These are phyloP conservation scores for Siderastrea siderea DNA, from an alignment of 92 coral and sea anemone genomes.

Conservation along the genomic window DNA sequence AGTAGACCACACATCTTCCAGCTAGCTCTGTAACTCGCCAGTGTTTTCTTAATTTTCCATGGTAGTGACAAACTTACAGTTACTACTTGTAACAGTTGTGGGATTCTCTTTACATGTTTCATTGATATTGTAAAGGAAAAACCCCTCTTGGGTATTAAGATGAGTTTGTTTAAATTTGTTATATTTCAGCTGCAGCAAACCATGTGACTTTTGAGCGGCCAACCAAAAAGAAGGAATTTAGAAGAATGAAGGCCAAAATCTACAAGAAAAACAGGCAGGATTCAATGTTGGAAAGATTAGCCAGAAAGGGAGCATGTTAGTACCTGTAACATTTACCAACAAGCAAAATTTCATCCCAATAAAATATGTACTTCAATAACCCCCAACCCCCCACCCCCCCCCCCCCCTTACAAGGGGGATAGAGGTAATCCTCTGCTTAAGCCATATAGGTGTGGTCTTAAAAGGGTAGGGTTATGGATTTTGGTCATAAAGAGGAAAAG, in stretches of 20 bases:
- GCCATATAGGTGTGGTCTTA: too few relatives aligned
- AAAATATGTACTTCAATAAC: background rate
- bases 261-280: slow-evolving; percentile 81
- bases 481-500: too few relatives aligned
- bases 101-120: too few relatives aligned
- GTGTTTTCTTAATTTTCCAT: too few relatives aligned
- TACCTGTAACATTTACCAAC: background rate
- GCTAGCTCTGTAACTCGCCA: too few relatives aligned
- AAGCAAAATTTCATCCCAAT: background rate
- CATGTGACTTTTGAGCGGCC: slow-evolving; percentile 30
- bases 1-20: too few relatives aligned
- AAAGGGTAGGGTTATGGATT: too few relatives aligned
- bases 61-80: too few relatives aligned
- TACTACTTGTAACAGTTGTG: too few relatives aligned
- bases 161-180: background rate
- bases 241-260: slow-evolving; percentile 79
- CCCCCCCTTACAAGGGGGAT: background rate
- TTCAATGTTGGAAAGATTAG: slow-evolving; percentile 85
- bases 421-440: too few relatives aligned
- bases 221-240: slow-evolving; percentile 77
- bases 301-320: slow-evolving; percentile 77
- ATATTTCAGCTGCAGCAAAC: slow-evolving; percentile 1
- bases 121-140: background rate
- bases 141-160: too few relatives aligned
- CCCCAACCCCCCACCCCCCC: background rate